A percentile compares a stretch with the other conserved stretches of the same genome.
phyloP scores from a whole-genome alignment of 1,140 invertebrate genomes.

The Zaprionus camerounensis region DNA sequence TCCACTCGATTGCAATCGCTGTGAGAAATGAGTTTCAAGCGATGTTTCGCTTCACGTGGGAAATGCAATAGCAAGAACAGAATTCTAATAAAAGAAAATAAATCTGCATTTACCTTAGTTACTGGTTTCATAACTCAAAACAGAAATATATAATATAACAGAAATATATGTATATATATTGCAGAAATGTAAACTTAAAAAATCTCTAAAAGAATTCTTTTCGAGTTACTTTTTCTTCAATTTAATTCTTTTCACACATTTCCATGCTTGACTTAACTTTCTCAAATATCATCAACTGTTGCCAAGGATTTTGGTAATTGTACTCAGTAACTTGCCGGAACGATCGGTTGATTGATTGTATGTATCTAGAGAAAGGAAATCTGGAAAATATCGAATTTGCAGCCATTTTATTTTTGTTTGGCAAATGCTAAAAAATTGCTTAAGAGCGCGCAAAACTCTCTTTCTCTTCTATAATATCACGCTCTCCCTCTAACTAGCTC shows the following conservation, averaged over 20 bases:
- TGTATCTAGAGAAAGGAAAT: slow-evolving; percentile 9
- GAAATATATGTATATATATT: no score
- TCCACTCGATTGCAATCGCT: slow-evolving; percentile 62
- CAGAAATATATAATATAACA: no score
- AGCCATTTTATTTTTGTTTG: slow-evolving; percentile 46
- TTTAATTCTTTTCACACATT: background rate
- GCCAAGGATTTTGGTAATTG: background rate
- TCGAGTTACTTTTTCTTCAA: no score
- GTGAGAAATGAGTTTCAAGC: slow-evolving; percentile 56
- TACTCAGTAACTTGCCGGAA: slow-evolving; percentile 1
- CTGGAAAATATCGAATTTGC: slow-evolving; percentile 32
- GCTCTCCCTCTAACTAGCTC: slow-evolving; percentile 14
- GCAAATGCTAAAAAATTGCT: slow-evolving; percentile 31
- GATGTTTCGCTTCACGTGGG: background rate
- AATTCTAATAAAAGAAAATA: background rate
- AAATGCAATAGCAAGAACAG: background rate
- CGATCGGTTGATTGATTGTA: slow-evolving; percentile 42
- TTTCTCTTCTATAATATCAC: background rate
- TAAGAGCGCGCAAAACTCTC: slow-evolving; percentile 50
- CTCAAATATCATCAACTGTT: slow-evolving; percentile 44
- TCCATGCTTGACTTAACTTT: background rate
- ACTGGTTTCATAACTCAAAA: background rate
- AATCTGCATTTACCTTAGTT: background rate
- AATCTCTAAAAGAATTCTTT: background rate
- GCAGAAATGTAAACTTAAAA: background rate